Evolutionary conservation across 2,113 vertebrate genomes (phyloP).

Genomic region (Rallus limicola): DNA sequence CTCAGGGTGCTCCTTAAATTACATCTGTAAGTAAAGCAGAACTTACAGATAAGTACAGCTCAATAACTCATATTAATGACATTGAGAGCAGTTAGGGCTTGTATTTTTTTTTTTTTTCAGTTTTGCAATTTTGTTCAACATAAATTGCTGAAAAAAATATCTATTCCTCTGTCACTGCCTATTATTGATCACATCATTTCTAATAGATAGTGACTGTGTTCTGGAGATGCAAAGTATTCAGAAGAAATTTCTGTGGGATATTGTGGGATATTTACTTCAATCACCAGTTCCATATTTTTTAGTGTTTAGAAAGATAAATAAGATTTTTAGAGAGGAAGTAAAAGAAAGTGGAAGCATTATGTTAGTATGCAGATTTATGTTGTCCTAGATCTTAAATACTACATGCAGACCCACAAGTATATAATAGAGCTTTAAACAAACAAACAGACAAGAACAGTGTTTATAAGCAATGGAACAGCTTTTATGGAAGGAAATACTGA

Average conservation of each 20-base stretch:
- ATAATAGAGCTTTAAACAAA: neutral
- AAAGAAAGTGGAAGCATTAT: neutral
- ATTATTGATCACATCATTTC: neutral
- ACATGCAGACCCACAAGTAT: too few relatives aligned
- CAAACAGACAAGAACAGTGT: neutral
- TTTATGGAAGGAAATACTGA: neutral
- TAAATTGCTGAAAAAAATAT: neutral
- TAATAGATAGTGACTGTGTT: neutral
- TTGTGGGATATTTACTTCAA: neutral
- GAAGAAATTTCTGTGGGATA: neutral
- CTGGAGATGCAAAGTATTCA: neutral
- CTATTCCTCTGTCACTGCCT: neutral
- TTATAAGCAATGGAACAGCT: neutral
- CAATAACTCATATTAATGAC: neutral
- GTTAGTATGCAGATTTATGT: neutral
- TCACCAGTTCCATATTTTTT: neutral
- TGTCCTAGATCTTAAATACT: neutral
- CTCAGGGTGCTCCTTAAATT: neutral
- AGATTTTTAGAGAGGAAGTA: neutral
- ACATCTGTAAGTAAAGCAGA: neutral
- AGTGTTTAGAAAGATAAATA: neutral
- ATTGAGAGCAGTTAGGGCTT: neutral
- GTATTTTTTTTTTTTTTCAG: neutral
- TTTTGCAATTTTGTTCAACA: neutral
- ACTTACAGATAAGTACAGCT: neutral